Percentiles rank a stretch among this genome's conserved stretches.
phyloP scores from a whole-genome alignment of 2,113 vertebrate species.

The Rutilus rutilus region DNA sequence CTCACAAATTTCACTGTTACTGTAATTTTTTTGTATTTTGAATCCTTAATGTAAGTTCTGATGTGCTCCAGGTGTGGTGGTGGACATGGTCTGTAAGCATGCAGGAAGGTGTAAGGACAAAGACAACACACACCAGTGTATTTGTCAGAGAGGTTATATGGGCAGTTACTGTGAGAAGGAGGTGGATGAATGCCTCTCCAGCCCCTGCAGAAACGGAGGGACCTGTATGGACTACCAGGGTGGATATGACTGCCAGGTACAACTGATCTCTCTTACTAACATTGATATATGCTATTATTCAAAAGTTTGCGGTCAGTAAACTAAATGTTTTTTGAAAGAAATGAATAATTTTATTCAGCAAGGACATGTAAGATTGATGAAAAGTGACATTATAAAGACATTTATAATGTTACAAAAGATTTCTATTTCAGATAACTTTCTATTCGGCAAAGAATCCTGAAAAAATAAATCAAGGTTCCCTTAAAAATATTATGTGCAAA shows the following conservation, averaged over 20 bases:
- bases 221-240: slow-evolving; percentile 79
- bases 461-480: not conserved
- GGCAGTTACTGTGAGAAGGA: slow-evolving; percentile 90
- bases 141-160: slow-evolving; percentile 85
- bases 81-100: slow-evolving; percentile 83
- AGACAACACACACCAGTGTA: slow-evolving; percentile 83
- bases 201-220: slow-evolving; percentile 81
- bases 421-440: too few relatives aligned
- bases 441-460: not conserved
- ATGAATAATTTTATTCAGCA: too few relatives aligned
- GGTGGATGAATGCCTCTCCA: slow-evolving; percentile 84
- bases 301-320: not conserved
- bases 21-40: not conserved
- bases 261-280: not conserved
- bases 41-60: slow-evolving; percentile 3
- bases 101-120: slow-evolving; percentile 80
- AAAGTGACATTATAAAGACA: not conserved
- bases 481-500: not conserved
- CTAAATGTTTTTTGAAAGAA: too few relatives aligned
- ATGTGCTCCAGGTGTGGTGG: slow-evolving; percentile 70
- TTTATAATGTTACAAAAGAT: not conserved
- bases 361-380: too few relatives aligned
- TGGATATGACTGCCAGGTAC: slow-evolving; percentile 81
- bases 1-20: slow-evolving; percentile 50
- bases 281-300: not conserved